Evolutionary conservation across 2,888 invertebrate genomes (phyloP).

Genomic region (Caenorhabditis sp.): DNA sequence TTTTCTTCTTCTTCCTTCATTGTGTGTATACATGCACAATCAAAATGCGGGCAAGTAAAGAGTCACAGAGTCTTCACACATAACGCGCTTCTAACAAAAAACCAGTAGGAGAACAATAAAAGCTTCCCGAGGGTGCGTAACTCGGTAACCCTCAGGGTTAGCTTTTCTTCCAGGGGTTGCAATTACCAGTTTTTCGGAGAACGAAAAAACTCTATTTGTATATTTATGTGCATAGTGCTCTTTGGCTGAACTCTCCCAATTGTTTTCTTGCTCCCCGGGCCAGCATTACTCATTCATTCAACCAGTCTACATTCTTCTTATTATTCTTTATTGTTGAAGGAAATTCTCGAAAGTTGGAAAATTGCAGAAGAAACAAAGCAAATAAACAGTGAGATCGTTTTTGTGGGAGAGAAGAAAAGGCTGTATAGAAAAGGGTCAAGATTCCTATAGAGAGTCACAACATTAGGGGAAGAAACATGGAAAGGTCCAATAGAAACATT

Average conservation of each 20-base stretch:
- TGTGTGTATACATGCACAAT: conserved; percentile 46
- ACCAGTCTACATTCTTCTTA: background rate
- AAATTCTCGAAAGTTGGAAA: background rate
- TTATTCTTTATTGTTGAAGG: conserved; percentile 20
- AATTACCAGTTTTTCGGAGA: conserved; percentile 50
- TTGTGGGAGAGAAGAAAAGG: conserved; percentile 17
- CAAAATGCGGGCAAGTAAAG: conserved; percentile 11
- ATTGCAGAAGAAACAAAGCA: conserved; percentile 39
- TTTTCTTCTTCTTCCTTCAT: conserved; percentile 20
- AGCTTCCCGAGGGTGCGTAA: conserved; percentile 29
- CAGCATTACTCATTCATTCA: background rate
- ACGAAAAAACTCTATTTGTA: conserved; percentile 8
- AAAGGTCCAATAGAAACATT: background rate
- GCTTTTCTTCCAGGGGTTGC: conserved; percentile 21
- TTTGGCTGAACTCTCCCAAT: background rate
- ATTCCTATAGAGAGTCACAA: conserved; percentile 50
- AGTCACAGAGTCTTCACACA: conserved; percentile 32
- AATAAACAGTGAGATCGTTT: conserved; percentile 56
- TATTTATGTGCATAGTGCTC: conserved; percentile 4
- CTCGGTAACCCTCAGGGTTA: conserved; percentile 17
- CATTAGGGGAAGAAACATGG: conserved; percentile 20
- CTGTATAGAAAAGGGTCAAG: conserved; percentile 9
- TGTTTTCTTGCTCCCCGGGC: background rate
- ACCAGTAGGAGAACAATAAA: conserved; percentile 60
- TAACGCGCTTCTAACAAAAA: conserved; percentile 17